A percentile compares a stretch with the other conserved stretches of the same genome.
phyloP scores from a whole-genome alignment of 2,797 vertebrate species.

The Pseudochaenichthys georgianus region DNA sequence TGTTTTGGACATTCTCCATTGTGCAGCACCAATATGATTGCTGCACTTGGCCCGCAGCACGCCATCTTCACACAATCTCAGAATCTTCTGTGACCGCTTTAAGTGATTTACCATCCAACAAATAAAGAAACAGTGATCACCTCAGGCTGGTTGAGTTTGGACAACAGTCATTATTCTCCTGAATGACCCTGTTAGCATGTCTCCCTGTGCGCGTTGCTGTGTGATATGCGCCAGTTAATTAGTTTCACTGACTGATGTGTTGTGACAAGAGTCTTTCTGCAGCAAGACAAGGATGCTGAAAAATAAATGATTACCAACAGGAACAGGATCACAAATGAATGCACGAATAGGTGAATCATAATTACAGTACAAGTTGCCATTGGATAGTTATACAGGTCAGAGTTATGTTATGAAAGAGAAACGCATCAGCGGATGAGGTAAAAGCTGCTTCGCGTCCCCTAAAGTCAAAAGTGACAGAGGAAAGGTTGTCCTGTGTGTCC shows the following conservation, averaged over 20 bases:
- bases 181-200: slow-evolving; percentile 37
- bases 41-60: not conserved
- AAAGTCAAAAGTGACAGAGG: slow-evolving; percentile 24
- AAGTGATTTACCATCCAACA: slow-evolving; percentile 24
- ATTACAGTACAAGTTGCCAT: slow-evolving; percentile 1
- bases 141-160: slow-evolving; percentile 24
- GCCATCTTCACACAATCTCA: not conserved
- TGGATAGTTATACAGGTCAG: slow-evolving; percentile 12
- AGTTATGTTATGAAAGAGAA: slow-evolving; percentile 6
- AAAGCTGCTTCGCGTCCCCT: slow-evolving; percentile 34
- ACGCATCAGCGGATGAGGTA: slow-evolving; percentile 19
- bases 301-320: slow-evolving; percentile 30
- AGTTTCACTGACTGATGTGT: slow-evolving; percentile 31
- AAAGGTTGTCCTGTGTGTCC: slow-evolving; percentile 18
- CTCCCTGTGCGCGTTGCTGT: not conserved
- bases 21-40: not conserved
- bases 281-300: slow-evolving; percentile 31
- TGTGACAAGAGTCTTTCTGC: slow-evolving; percentile 45
- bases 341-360: slow-evolving; percentile 27
- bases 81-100: slow-evolving; percentile 13
- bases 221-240: slow-evolving; percentile 38
- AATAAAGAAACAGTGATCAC: not conserved
- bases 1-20: slow-evolving; percentile 6
- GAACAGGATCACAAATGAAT: slow-evolving; percentile 31
- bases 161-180: slow-evolving; percentile 31